Evolutionary conservation across 1,140 invertebrate genomes (phyloP).

Genomic region (Neelides sp.): DNA sequence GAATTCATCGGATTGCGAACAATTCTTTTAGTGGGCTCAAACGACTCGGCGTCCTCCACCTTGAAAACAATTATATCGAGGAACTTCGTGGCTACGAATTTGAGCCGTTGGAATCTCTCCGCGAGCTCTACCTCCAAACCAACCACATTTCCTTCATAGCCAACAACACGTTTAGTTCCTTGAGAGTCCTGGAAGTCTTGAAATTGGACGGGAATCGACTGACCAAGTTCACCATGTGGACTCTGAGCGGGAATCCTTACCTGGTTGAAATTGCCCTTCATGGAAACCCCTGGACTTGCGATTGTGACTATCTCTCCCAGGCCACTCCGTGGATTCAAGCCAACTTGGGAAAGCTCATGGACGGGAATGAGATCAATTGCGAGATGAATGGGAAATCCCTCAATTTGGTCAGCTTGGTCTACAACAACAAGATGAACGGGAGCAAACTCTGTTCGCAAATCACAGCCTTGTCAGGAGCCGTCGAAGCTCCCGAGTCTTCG

Average conservation of each 20-base stretch:
- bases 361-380: slow-evolving; percentile 38
- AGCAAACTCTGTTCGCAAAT: slow-evolving; percentile 34
- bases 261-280: slow-evolving; percentile 34
- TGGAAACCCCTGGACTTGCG: slow-evolving; percentile 40
- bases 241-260: slow-evolving; percentile 35
- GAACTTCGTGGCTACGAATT: slow-evolving; percentile 70
- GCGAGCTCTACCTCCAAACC: slow-evolving; percentile 73
- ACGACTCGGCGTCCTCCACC: slow-evolving; percentile 49
- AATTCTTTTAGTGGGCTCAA: slow-evolving; percentile 77
- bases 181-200: slow-evolving; percentile 67
- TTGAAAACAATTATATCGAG: slow-evolving; percentile 71
- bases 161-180: slow-evolving; percentile 66
- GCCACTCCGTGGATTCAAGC: slow-evolving; percentile 35
- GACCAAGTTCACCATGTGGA: slow-evolving; percentile 52
- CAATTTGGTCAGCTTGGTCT: slow-evolving; percentile 28
- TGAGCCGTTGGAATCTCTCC: slow-evolving; percentile 60
- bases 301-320: slow-evolving; percentile 36
- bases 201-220: slow-evolving; percentile 73
- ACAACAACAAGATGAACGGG: slow-evolving; percentile 32
- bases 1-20: slow-evolving; percentile 69
- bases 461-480: slow-evolving; percentile 31
- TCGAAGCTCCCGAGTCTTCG: slow-evolving; percentile 24
- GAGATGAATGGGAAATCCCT: slow-evolving; percentile 18
- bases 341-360: slow-evolving; percentile 50
- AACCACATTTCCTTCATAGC: slow-evolving; percentile 71